Evolutionary conservation across 1,140 invertebrate species (phyloP).

Genomic region (Rhizoglyphus robini): DNA sequence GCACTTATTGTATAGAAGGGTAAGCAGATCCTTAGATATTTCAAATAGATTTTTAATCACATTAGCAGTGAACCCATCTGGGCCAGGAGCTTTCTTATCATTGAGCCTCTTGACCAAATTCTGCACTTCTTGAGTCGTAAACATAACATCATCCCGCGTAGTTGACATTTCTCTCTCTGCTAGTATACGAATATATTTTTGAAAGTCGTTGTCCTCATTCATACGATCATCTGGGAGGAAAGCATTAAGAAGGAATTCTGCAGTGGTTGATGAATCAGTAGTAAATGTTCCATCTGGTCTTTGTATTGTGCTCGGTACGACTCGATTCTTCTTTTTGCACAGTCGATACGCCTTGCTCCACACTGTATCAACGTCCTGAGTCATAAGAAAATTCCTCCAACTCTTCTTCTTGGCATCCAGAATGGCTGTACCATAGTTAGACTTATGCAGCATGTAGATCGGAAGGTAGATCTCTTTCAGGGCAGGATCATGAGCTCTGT

Average conservation of each 20-base stretch:
- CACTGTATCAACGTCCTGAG: background rate
- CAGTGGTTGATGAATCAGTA: background rate
- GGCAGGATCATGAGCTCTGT: background rate
- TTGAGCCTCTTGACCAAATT: background rate
- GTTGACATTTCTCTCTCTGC: background rate
- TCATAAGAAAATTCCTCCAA: background rate
- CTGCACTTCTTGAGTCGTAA: background rate
- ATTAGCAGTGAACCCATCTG: constrained; percentile 11
- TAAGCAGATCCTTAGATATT: background rate
- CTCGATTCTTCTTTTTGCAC: background rate
- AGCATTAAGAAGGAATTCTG: background rate
- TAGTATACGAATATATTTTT: too few species aligned
- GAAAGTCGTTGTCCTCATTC: too few species aligned
- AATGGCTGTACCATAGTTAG: background rate
- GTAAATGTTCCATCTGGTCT: background rate
- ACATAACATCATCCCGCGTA: background rate
- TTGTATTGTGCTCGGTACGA: background rate
- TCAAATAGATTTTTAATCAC: background rate
- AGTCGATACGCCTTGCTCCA: background rate
- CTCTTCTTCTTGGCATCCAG: background rate
- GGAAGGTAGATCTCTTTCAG: background rate
- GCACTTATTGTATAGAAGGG: constrained; percentile 12
- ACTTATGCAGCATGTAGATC: background rate
- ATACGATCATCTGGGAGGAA: background rate
- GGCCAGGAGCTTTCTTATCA: constrained; percentile 18